Evolutionary conservation across 2,797 vertebrate species (phyloP).

Genomic region (Galago senegalensis): DNA sequence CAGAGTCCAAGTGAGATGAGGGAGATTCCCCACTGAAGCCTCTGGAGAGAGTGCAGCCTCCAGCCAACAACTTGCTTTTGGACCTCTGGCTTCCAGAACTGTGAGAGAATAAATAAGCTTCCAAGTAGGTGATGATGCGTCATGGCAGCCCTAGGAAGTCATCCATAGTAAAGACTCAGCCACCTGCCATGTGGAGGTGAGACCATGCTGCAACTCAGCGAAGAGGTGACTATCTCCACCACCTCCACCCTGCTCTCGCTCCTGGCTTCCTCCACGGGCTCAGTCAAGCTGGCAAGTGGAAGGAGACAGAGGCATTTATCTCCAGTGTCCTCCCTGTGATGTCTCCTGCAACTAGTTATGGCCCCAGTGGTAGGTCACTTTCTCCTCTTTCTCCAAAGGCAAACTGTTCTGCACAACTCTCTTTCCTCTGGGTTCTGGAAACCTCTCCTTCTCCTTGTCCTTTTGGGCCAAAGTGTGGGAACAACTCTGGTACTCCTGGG

Average conservation of each 20-base stretch:
- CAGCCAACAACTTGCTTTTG: background rate
- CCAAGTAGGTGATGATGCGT: background rate
- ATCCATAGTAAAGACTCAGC: background rate
- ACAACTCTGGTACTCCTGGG: background rate
- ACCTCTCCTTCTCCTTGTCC: background rate
- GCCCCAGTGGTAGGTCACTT: background rate
- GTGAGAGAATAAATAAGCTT: background rate
- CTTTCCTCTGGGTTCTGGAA: background rate
- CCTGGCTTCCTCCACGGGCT: background rate
- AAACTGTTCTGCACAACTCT: background rate
- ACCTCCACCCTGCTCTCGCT: background rate
- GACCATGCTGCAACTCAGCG: background rate
- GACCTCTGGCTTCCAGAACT: background rate
- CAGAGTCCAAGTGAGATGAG: background rate
- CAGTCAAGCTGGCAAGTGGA: background rate
- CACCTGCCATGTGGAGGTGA: background rate
- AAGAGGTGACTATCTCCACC: too few species aligned
- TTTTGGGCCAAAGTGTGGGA: background rate
- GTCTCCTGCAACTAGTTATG: background rate
- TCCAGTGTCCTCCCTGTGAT: background rate
- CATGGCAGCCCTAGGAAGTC: background rate
- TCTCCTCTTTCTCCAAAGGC: background rate
- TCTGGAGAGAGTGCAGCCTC: background rate
- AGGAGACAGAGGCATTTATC: too few species aligned
- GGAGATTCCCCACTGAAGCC: background rate